Evolutionary conservation across 2,113 vertebrate species (phyloP), one percentile per base, ranked within the genome.

Genomic region (Ceyx melanurus): DNA sequence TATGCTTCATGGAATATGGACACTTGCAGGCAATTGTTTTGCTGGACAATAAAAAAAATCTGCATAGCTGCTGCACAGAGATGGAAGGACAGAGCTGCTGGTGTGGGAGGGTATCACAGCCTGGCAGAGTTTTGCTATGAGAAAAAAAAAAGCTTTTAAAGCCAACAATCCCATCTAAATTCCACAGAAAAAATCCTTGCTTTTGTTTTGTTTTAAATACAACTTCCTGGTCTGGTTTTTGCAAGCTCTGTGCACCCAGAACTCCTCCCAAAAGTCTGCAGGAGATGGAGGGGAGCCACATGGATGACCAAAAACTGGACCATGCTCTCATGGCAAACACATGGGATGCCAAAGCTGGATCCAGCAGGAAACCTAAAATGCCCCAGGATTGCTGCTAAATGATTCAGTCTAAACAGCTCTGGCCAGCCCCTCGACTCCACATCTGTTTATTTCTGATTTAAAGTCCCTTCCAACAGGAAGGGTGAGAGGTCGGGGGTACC

Each of bases 391-490:
- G 92, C 85, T 33, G 51, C 72, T 79, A 76, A 94, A 89, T 1
- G 12, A 40, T 48, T 88, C 78, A 88, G 75, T 37, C 79, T 85
- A 93, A 94, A 85, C 82, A 93, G 48, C 40, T 67, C 91, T 89
- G 8, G 0, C 57, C 33, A 80, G 60, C 10, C 57, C 28, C 79
- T 93, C 85, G 70, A 26, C 57, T 78, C 88, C 82, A 92, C 57
- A 76, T 91, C 89, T 92, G 86, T 94, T 93, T 96, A 93, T 89
- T 95, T 95, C 92, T 93, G 82, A 94, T 88, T 87, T 89, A 54
- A 95, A 91, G 79, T 87, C 56, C 61, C 75, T 92, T 91, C 88
- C 68, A 89, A 87, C 89, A 91, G 91, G 85, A 95, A 96, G 85
- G 89, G 87, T 26, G 19, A 92, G 91, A 82, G 82, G 92, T 93